These are phyloP conservation scores for Drosophila suzukii DNA, from an alignment of 1,140 invertebrate genomes.

Conservation along the genomic window DNA sequence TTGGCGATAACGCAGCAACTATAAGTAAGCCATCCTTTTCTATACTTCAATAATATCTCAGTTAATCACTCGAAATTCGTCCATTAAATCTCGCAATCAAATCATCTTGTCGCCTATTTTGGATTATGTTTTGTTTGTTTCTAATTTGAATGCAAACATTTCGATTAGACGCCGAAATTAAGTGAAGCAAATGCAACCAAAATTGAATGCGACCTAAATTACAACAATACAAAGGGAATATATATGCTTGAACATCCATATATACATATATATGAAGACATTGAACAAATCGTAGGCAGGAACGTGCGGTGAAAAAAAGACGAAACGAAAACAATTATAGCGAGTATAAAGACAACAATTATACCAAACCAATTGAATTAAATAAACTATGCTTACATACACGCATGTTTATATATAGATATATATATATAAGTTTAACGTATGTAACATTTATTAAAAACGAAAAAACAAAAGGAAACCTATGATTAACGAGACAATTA, in stretches of 20 bases:
- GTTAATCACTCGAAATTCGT: slow-evolving; percentile 12
- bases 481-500: slow-evolving; percentile 70
- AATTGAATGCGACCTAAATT: slow-evolving; percentile 66
- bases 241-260: slow-evolving; percentile 59
- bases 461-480: slow-evolving; percentile 34
- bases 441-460: slow-evolving; percentile 70
- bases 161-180: slow-evolving; percentile 51
- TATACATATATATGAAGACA: slow-evolving; percentile 73
- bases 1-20: slow-evolving; percentile 14
- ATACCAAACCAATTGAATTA: slow-evolving; percentile 79
- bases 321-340: slow-evolving; percentile 72
- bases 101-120: slow-evolving; percentile 22
- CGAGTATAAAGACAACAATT: slow-evolving; percentile 71
- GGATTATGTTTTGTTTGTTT: slow-evolving; percentile 18
- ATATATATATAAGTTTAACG: slow-evolving; percentile 64
- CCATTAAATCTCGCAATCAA: slow-evolving; percentile 14
- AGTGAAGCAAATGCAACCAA: slow-evolving; percentile 54
- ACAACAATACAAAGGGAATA: slow-evolving; percentile 67
- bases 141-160: slow-evolving; percentile 24
- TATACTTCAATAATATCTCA: background rate
- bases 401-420: slow-evolving; percentile 48
- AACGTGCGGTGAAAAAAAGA: slow-evolving; percentile 83
- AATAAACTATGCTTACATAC: slow-evolving; percentile 70
- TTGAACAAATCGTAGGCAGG: slow-evolving; percentile 84
- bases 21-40: slow-evolving; percentile 10